Evolutionary conservation across 2,888 invertebrate genomes (phyloP).

Genomic region (Tiphia femorata): DNA sequence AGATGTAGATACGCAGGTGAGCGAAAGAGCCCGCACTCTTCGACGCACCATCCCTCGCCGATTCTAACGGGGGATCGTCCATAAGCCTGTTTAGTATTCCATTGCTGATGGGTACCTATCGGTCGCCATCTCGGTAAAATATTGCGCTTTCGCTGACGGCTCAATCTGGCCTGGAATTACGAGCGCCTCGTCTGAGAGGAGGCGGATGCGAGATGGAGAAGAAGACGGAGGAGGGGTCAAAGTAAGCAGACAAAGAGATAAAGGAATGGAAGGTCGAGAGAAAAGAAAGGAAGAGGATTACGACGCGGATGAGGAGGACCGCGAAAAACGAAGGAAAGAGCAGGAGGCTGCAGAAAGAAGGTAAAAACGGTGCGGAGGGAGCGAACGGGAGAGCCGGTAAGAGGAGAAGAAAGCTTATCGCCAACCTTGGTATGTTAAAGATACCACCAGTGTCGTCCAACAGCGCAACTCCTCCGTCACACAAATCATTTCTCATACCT

Average conservation of each 20-base stretch:
- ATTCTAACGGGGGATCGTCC: slow-evolving; percentile 27
- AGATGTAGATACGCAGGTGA: slow-evolving; percentile 50
- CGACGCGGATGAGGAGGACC: not conserved
- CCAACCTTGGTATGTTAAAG: slow-evolving; percentile 36
- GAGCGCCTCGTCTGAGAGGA: slow-evolving; percentile 16
- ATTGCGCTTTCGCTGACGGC: slow-evolving; percentile 61
- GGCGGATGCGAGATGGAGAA: not conserved
- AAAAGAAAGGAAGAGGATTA: not conserved
- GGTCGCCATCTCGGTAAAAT: slow-evolving; percentile 60
- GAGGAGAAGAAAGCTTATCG: no score
- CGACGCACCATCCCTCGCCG: slow-evolving; percentile 1
- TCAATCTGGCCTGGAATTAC: slow-evolving; percentile 59
- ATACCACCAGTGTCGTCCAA: slow-evolving; percentile 18
- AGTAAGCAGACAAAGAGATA: no score
- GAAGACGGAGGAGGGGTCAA: not conserved
- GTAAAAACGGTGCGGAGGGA: slow-evolving; percentile 1
- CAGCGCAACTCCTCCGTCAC: slow-evolving; percentile 44
- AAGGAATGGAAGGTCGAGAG: no score
- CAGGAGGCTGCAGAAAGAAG: slow-evolving; percentile 6
- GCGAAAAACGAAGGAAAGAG: not conserved
- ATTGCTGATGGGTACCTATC: slow-evolving; percentile 57
- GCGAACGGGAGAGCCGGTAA: slow-evolving; percentile 14
- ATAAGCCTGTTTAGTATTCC: slow-evolving; percentile 59
- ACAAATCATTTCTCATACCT: slow-evolving; percentile 45
- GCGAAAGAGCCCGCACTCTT: no score